Evolutionary conservation across 2,888 invertebrate species (phyloP).

Genomic region (Malachius bipustulatus): DNA sequence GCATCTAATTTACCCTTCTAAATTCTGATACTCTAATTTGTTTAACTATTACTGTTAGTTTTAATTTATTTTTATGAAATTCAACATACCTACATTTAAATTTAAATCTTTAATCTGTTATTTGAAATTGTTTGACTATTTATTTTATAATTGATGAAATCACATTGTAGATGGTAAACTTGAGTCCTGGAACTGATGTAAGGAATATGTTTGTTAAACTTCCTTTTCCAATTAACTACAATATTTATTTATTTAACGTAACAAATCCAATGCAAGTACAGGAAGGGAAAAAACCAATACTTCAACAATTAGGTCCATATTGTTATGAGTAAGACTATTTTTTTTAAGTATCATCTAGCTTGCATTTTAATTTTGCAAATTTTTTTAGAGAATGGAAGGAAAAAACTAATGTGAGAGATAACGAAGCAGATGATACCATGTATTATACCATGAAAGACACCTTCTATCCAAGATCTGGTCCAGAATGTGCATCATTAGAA

Average conservation of each 20-base stretch:
- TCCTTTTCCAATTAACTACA: slow-evolving; percentile 36
- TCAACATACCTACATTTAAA: too few relatives aligned
- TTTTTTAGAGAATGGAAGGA: slow-evolving; percentile 70
- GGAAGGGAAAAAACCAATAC: slow-evolving; percentile 30
- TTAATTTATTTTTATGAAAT: too few relatives aligned
- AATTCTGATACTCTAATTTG: too few relatives aligned
- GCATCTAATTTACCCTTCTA: too few relatives aligned
- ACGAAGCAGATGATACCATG: slow-evolving; percentile 60
- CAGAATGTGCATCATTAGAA: slow-evolving; percentile 58
- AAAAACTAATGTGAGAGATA: slow-evolving; percentile 61
- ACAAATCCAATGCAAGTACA: slow-evolving; percentile 37
- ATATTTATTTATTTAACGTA: slow-evolving; percentile 39
- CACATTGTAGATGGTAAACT: too few relatives aligned
- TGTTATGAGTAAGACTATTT: slow-evolving; percentile 39
- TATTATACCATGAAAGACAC: slow-evolving; percentile 55
- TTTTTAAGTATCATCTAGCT: too few relatives aligned
- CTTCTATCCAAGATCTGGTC: slow-evolving; percentile 51
- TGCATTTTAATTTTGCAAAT: too few relatives aligned
- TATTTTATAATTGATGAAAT: too few relatives aligned
- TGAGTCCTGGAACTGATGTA: slow-evolving; percentile 26
- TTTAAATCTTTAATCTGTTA: too few relatives aligned
- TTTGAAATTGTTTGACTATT: too few relatives aligned
- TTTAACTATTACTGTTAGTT: too few relatives aligned
- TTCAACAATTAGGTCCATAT: slow-evolving; percentile 40
- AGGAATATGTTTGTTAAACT: slow-evolving; percentile 31